Evolutionary conservation across 2,113 vertebrate species (phyloP), one percentile per base, ranked within the genome.

Genomic region (Gnathonemus echidnorhynchus): DNA sequence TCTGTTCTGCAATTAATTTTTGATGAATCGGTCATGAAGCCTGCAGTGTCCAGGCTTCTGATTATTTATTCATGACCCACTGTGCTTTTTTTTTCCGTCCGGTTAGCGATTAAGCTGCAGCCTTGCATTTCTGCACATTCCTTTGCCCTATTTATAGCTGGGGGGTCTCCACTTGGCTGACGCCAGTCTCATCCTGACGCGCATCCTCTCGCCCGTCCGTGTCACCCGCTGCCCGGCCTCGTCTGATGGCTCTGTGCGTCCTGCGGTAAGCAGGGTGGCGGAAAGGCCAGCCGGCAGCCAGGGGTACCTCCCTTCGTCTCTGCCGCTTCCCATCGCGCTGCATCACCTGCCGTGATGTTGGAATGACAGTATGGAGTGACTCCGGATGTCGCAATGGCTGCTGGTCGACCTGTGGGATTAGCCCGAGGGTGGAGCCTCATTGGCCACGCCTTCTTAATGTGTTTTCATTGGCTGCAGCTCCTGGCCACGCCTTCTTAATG

Each of bases 1-100:
- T 95, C 94, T 93, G 91, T 89, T 92, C 50, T 92, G 90, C 94
- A 93, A 94, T 95, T 95, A 94, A 95, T 95, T 94, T 95, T 95
- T 93, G 93, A 95, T 95, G 92, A 92, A 92, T 89, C 48, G 91
- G 77, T 39, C 58, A n/a, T 19, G 91, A 93, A 91, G 90, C 45
- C 90, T 19, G 45, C 77, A n/a, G 91, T 1, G 88, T 92, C 92
- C 91, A 94, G 94, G 94, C 80, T 70, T 89, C 89, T 94, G 91
- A 95, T 95, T 95, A 93, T 90, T 91, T 93, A 95, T 95, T 91
- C 91, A 49, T 90, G 90, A 90, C 93, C 90, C 88, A 93, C 93
- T 92, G 90, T 92, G n/a, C 9, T 13, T 31, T 27, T 66, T 66
- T 27, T 62, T 13, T 3, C 56, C 35, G 35, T 92, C 91, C 58